Conservation (phyloP, 2,113 vertebrate species). For the Bos javanicus region DNA sequence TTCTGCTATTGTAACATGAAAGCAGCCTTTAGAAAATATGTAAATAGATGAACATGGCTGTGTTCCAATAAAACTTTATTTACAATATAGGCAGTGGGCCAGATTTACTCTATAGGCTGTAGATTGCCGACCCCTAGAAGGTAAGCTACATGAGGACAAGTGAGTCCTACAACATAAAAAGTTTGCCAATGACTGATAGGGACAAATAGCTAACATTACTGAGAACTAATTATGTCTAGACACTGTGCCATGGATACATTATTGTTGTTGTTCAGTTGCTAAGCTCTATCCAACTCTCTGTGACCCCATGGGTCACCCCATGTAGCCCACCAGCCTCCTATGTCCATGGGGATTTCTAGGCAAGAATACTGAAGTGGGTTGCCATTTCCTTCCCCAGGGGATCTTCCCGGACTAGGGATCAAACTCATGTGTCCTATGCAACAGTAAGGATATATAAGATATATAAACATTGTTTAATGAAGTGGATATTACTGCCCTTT, state of each 20-base stretch:
- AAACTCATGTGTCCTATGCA: not conserved
- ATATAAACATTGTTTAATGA: not conserved
- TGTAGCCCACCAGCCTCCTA: not conserved
- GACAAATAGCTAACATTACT: not conserved
- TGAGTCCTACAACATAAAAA: not conserved
- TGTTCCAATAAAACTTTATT: conserved; percentile 29
- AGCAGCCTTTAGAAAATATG: not conserved
- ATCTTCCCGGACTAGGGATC: not conserved
- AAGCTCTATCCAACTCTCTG: not conserved
- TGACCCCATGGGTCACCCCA: not conserved
- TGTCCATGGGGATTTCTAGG: not conserved
- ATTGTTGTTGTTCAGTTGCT: not conserved
- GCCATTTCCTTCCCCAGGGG: not conserved
- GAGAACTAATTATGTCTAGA: not conserved
- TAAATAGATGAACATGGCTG: not conserved
- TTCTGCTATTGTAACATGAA: not conserved
- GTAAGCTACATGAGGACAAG: not conserved
- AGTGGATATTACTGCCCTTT: too few species aligned
- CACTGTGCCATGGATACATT: not conserved
- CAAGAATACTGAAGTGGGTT: not conserved
- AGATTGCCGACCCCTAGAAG: not conserved
- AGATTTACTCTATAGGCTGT: not conserved
- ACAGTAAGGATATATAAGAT: not conserved
- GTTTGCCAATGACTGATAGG: not conserved
- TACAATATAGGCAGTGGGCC: not conserved